Base-by-base conservation (phyloP, 1,140 invertebrate species). In the Orchestia grillus region DNA sequence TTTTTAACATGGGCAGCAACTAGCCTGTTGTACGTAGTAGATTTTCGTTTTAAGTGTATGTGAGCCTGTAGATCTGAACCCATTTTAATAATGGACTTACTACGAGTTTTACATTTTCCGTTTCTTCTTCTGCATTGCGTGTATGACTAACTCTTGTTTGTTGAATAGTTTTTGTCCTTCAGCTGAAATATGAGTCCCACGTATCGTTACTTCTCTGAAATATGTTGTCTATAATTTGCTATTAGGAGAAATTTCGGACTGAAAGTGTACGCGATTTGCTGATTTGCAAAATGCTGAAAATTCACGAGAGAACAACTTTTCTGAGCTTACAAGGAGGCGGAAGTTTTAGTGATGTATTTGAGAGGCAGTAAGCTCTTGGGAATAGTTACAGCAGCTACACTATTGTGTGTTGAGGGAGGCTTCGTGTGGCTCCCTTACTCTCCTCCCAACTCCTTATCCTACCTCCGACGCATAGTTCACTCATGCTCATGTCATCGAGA, bases 381-480 rank as follows among this genome's bases (percentile, higher is more conserved):
- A 77, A 36, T 77, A 36, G 28, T 36, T 8, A 77, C 62, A 77
- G 62, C 62, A 77, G 62, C 62, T 77, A 77, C 62, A 77, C 62
- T 77, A 77, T 77, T 77, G 62, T 77, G 88, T 90, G 88, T 44
- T 41, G 88, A 44, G 88, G 43, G 88, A 90, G 88, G 88, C 36
- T 90, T 41, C 88, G 88, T 90, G 88, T 90, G 88, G 43, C 43
- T 90, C 88, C 88, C 88, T 90, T 19, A 90, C 36, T 44, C 88
- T 90, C 41, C 41, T 42, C n/a, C 88, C 88, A 15, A 90, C 16
- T 90, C 88, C 88, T 90, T 42, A 90, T 44, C 88, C 88, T 41
- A 44, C 88, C 88, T 90, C 88, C n/a, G n/a, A 42, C 88, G 43
- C 62, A 77, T 77, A 77, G 62, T 77, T 77, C 62, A 77, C 62